Base-by-base conservation (phyloP, 2,113 vertebrate genomes). In the Gasterosteus nipponicus region DNA sequence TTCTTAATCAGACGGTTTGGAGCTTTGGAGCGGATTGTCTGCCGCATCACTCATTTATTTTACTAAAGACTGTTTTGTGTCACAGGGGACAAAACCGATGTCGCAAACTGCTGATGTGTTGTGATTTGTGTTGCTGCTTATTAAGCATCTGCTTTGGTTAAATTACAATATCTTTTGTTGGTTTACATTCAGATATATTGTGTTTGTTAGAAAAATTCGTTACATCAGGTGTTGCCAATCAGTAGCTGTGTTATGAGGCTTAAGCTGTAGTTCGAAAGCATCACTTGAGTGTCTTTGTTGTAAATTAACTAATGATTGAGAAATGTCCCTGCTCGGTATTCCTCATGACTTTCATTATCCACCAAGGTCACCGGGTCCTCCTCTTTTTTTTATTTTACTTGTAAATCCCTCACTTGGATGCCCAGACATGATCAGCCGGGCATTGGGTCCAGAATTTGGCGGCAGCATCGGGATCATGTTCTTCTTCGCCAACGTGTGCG, bases 401-500 rank as follows among this genome's bases (percentile, higher is more conserved):
- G 22, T 15, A 92, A 87, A 44, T 0, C 0, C 65, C 63, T 89
- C n/a, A 61, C 44, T 54, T 41, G 16, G 16, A 60, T 62, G 11
- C 35, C 42, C 83, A 97, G 96, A 96, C 81, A 97, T 97, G 96
- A 97, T 97, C 88, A 97, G 96, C 80, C 93, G 96, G 71, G 96
- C 96, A 2, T 77, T 97, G 70, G 96, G 96, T 39, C 95, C 96
- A 0, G 96, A 97, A 88, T 96, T 97, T 0, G 96, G 96, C 0
- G 96, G 96, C 73, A 96, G 96, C 79, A 96, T 97, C 0, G 96
- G 96, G 1, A 95, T 97, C 77, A 96, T 96, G 95, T 97, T 97
- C 92, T 96, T 96, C 84, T 89, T 97, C 54, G 96, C 96, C 63
- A 97, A 96, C 0, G 94, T 96, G 33, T 96, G 95, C 5, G 94